phyloP scores from a whole-genome alignment of 2,797 vertebrate species.

The Melopsittacus undulatus region DNA sequence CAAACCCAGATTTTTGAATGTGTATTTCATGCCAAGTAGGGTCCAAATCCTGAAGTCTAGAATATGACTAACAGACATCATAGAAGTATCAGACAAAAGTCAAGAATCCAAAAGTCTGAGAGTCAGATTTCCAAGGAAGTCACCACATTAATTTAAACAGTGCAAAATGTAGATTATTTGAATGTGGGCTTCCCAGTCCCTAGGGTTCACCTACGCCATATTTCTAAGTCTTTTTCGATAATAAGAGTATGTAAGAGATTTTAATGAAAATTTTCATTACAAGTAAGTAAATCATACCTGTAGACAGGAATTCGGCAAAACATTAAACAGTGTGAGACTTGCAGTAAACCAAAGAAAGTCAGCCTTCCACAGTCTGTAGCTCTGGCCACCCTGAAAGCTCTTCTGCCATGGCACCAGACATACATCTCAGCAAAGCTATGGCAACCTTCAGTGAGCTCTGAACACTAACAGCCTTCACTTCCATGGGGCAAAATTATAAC shows the following conservation, averaged over 20 bases:
- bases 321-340: not conserved
- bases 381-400: not conserved
- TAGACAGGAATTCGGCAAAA: not conserved
- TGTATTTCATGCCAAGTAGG: not conserved
- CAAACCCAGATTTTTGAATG: not conserved
- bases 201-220: not conserved
- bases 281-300: not conserved
- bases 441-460: not conserved
- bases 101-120: not conserved
- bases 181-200: not conserved
- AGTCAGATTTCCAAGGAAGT: not conserved
- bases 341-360: not conserved
- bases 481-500: not conserved
- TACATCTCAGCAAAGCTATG: not conserved
- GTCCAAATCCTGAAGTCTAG: not conserved
- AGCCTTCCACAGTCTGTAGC: not conserved
- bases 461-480: not conserved
- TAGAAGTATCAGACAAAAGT: not conserved
- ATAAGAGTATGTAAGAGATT: not conserved
- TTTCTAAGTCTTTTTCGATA: not conserved
- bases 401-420: not conserved
- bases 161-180: not conserved
- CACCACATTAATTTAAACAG: not conserved
- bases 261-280: not conserved
- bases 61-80: not conserved